Percentiles rank a stretch among this genome's conserved stretches.
These are phyloP conservation scores for Drosophila sechellia DNA, from an alignment of 1,140 invertebrate species.

Conservation along the genomic window DNA sequence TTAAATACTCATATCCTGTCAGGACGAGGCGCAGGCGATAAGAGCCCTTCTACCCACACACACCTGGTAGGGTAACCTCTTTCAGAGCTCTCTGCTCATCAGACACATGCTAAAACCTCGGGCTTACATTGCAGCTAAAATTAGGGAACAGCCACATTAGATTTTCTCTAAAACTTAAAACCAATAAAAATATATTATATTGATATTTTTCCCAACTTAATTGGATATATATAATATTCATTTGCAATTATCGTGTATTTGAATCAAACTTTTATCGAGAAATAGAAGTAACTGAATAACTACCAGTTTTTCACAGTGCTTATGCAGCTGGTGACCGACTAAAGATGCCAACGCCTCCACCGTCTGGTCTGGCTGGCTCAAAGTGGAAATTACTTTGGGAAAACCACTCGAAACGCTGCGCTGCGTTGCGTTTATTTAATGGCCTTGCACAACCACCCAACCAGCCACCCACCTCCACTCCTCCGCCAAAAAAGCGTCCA, in stretches of 20 bases:
- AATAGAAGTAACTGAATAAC: neutral
- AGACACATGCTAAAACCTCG: neutral
- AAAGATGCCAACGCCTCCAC: conserved; percentile 64
- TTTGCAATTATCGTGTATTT: too few species aligned
- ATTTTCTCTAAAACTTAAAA: too few species aligned
- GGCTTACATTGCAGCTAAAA: conserved; percentile 7
- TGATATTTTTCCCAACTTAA: too few species aligned
- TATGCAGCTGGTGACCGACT: conserved; percentile 33
- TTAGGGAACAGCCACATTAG: neutral
- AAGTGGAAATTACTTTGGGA: conserved; percentile 75
- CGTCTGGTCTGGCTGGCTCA: conserved; percentile 56
- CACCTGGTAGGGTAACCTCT: neutral
- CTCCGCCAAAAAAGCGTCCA: neutral
- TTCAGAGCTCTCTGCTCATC: neutral
- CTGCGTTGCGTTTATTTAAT: conserved; percentile 73
- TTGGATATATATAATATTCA: too few species aligned
- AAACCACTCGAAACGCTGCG: conserved; percentile 67
- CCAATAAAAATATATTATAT: too few species aligned
- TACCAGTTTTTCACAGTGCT: neutral
- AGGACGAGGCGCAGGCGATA: conserved; percentile 43
- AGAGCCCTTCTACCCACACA: conserved; percentile 14
- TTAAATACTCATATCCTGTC: conserved; percentile 77
- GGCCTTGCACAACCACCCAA: conserved; percentile 34
- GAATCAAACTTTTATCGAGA: too few species aligned
- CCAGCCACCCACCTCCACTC: neutral